Evolutionary conservation across 2,888 invertebrate genomes (phyloP), one percentile per base, ranked within the genome.

Genomic region (Notocelia uddmanniana): DNA sequence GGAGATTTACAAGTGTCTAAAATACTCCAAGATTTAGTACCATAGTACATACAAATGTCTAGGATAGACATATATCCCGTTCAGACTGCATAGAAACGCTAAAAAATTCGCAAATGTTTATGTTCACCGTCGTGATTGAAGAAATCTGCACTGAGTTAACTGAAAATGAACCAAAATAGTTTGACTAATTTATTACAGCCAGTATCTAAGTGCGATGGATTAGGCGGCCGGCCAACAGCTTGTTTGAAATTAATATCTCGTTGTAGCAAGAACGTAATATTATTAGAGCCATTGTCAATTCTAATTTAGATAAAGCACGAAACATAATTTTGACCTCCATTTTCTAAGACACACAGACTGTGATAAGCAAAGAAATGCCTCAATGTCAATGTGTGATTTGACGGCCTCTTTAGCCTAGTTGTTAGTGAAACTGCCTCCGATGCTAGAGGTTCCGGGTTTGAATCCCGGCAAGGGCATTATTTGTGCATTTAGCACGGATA

Each of bases 211-310:
- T 85, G 82, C 77, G 77, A 83, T 82, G 80, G 80, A 82, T 85
- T 89, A 88, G 91, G 92, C 90, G 83, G 78, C 72, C 75, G 74
- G 92, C 91, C 92, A 92, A 90, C 83, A 80, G 77, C 84, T 79
- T 88, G 89, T 89, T 79, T 73, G 81, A 81, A 84, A 87, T 88
- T 86, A 88, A 88, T 89, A 84, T 79, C 76, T 78, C 79, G 79
- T 83, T 80, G 81, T 83, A 84, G 80, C 80, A 78, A 77, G 80
- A 79, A 80, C 82, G 84, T 83, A 81, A 76, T 81, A 82, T 84
- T 83, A 80, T 48, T 19, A 26, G n/a, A 48, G 52, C 57, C 31
- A 68, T 68, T 64, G 68, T 69, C 69, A 69, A 26, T 64, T 59
- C 18, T 69, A 73, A 69, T 71, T 67, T 18, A 64, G 57, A 70